Evolutionary conservation across 2,888 invertebrate species (phyloP).

Genomic region (Drosophila buzzatii): DNA sequence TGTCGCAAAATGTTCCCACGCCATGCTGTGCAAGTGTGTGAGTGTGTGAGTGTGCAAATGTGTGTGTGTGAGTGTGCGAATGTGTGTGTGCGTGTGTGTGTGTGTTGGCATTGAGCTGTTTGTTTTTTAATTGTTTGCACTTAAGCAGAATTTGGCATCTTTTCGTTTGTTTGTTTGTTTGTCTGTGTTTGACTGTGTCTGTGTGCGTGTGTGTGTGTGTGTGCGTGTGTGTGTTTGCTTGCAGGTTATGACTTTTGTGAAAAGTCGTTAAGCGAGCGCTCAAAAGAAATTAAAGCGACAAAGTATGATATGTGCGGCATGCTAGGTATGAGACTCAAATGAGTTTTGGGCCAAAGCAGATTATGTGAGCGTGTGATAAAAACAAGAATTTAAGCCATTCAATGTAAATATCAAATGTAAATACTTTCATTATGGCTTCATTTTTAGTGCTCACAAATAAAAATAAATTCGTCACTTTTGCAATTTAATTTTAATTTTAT

Average conservation of each 20-base stretch:
- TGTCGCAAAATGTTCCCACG: slow-evolving; percentile 60
- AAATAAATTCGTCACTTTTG: not conserved
- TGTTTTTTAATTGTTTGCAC: slow-evolving; percentile 81
- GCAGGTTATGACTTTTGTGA: slow-evolving; percentile 72
- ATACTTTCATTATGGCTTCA: not conserved
- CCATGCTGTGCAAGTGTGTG: slow-evolving; percentile 23
- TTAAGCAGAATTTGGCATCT: slow-evolving; percentile 67
- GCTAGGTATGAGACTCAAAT: slow-evolving; percentile 15
- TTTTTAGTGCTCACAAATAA: not conserved
- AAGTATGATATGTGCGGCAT: slow-evolving; percentile 52
- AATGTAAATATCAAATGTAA: not conserved
- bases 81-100: slow-evolving; percentile 10
- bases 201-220: slow-evolving; percentile 21
- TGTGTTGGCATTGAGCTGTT: slow-evolving; percentile 69
- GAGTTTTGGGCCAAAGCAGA: slow-evolving; percentile 3
- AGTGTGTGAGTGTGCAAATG: slow-evolving; percentile 1
- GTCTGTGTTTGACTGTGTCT: slow-evolving; percentile 29
- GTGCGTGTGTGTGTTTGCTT: slow-evolving; percentile 19
- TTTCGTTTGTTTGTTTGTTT: slow-evolving; percentile 55
- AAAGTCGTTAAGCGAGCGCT: slow-evolving; percentile 69
- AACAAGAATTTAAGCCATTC: slow-evolving; percentile 11
- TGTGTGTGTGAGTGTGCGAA: slow-evolving; percentile 12
- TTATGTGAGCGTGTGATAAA: slow-evolving; percentile 3
- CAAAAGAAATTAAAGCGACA: slow-evolving; percentile 67
- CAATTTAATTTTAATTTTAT: not conserved